Evolutionary conservation across 2,797 vertebrate genomes (phyloP), one percentile per base, ranked within the genome.

Genomic region (Gastrophryne carolinensis): DNA sequence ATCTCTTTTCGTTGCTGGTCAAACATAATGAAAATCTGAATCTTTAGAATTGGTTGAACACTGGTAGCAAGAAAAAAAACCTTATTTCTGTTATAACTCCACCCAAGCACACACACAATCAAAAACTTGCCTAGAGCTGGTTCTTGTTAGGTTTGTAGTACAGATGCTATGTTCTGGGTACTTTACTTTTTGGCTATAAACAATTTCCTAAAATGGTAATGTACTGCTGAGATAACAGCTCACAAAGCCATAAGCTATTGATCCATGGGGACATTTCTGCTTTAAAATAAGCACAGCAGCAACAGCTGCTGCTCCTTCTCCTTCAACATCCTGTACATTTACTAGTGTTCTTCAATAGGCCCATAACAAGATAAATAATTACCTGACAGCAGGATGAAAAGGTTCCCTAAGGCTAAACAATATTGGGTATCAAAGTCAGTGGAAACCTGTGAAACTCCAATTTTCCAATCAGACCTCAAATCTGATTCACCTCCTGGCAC

Each of bases 401-500:
- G n/a, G 21, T 52, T 2, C n/a, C n/a, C 26, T 27, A 56, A n/a
- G 24, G 24, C 27, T 71, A 23, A 61, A 11, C 24, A 61, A 19
- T 13, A 72, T 17, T 23, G n/a, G n/a, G n/a, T n/a, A n/a, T 13
- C 41, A 10, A 21, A 32, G 54, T 53, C 15, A 44, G 49, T 15
- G 35, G 19, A 49, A 23, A 34, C 52, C 30, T 9, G 21, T n/a
- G 34, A 26, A n/a, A 13, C 21, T 44, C 13, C 54, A 32, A 29
- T 47, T 49, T 62, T 27, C 19, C 15, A 34, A 63, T 47, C 11
- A 27, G 47, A 57, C 49, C 63, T 77, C 30, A 63, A 69, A 77
- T 83, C 66, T 71, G 24, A 79, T 82, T 72, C 34, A 0, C 72
- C 54, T 53, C 70, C 72, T 39, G 32, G 56, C n/a, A n/a, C n/a